Evolutionary conservation across 2,113 vertebrate genomes (phyloP).

Genomic region (Pelmatolapia mariae): DNA sequence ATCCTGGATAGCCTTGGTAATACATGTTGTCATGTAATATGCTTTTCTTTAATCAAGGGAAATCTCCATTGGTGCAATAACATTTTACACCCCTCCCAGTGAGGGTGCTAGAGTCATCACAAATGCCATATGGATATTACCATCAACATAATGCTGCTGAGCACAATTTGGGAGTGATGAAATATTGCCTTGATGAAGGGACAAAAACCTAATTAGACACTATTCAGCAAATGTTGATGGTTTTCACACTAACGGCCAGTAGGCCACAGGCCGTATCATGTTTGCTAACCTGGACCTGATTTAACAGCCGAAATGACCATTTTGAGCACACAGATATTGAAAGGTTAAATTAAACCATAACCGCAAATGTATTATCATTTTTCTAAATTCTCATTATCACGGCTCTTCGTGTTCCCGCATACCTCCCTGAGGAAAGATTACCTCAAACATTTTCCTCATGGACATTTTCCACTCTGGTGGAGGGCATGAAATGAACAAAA

Average conservation of each 20-base stretch:
- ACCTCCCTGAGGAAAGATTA: constrained; percentile 48
- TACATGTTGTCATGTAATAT: background rate
- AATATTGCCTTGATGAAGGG: constrained; percentile 38
- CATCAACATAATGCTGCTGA: constrained; percentile 49
- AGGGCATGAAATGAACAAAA: constrained; percentile 44
- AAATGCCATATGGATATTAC: constrained; percentile 55
- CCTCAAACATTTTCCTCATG: constrained; percentile 46
- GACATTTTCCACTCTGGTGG: constrained; percentile 5
- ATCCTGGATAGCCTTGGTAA: background rate
- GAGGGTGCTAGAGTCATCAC: constrained; percentile 7
- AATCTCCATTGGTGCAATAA: constrained; percentile 6
- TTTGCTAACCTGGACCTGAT: constrained; percentile 12
- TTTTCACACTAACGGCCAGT: constrained; percentile 9
- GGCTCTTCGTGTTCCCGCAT: constrained; percentile 5
- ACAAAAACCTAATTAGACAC: constrained; percentile 41
- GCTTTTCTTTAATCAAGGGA: background rate
- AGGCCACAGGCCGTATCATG: constrained; percentile 1
- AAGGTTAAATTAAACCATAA: constrained; percentile 28
- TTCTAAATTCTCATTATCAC: background rate
- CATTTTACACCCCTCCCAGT: constrained; percentile 7
- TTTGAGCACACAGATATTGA: constrained; percentile 5
- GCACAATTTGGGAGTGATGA: constrained; percentile 42
- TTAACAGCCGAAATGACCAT: background rate
- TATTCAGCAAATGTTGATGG: constrained; percentile 21
- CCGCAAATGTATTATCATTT: constrained; percentile 9